Evolutionary conservation across 2,888 invertebrate genomes (phyloP).

Genomic region (Idaea straminata): DNA sequence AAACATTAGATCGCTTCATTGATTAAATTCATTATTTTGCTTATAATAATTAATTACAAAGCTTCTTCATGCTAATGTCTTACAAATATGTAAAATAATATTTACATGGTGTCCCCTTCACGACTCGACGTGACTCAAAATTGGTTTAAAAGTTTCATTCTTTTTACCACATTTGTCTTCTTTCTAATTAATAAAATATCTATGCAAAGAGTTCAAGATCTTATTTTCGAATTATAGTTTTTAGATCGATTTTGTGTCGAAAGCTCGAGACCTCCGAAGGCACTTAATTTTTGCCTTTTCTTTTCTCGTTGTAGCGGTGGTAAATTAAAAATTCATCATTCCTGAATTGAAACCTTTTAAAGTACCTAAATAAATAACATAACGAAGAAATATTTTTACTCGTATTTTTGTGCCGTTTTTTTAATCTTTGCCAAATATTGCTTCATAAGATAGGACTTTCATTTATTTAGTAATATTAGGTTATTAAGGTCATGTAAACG

Average conservation of each 20-base stretch:
- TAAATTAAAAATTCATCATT: slow-evolving; percentile 31
- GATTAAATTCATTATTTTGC: neutral
- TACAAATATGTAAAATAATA: neutral
- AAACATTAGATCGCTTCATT: neutral
- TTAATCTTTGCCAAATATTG: slow-evolving; percentile 48
- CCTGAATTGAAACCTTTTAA: slow-evolving; percentile 26
- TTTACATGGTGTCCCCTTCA: neutral
- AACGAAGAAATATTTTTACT: slow-evolving; percentile 24
- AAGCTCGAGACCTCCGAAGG: neutral
- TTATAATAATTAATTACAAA: neutral
- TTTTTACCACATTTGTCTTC: neutral
- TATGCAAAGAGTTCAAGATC: neutral
- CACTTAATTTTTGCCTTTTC: neutral
- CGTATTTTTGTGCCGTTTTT: slow-evolving; percentile 36
- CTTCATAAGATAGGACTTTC: slow-evolving; percentile 40
- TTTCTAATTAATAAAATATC: neutral
- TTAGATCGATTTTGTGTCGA: neutral
- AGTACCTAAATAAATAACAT: slow-evolving; percentile 10
- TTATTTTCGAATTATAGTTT: neutral
- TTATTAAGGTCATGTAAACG: slow-evolving; percentile 28
- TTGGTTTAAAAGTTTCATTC: neutral
- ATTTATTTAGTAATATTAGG: slow-evolving; percentile 25
- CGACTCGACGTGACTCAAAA: neutral
- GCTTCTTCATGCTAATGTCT: neutral
- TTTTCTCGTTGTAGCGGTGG: slow-evolving; percentile 15